Percentiles rank a stretch among this genome's conserved stretches.
phyloP scores from a whole-genome alignment of 2,888 invertebrate species.

The Lasioglossum villosulum region DNA sequence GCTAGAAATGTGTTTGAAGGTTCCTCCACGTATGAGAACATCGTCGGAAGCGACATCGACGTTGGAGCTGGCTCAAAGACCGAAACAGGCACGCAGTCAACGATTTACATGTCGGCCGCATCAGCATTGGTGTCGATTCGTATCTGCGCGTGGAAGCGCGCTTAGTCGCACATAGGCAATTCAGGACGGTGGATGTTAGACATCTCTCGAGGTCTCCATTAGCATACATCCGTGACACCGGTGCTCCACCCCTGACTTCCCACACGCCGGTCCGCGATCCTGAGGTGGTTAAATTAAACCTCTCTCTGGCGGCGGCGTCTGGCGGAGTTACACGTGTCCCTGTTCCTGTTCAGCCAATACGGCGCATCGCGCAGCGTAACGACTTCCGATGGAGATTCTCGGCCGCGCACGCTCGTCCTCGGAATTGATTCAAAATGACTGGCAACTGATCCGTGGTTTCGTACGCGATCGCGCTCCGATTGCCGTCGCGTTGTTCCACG shows the following conservation, averaged over 20 bases:
- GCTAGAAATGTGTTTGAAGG: neutral
- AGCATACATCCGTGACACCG: slow-evolving; percentile 81
- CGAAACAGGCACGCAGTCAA: neutral
- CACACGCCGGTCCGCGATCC: slow-evolving; percentile 65
- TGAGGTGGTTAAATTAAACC: slow-evolving; percentile 76
- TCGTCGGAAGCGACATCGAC: neutral
- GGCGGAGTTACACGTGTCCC: slow-evolving; percentile 55
- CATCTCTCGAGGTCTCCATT: slow-evolving; percentile 81
- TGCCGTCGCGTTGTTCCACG: neutral
- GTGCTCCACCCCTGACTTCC: slow-evolving; percentile 76
- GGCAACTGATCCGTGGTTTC: slow-evolving; percentile 39
- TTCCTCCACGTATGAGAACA: neutral
- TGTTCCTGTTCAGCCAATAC: slow-evolving; percentile 20
- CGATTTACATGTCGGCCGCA: neutral
- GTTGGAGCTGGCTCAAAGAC: neutral
- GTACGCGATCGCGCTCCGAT: slow-evolving; percentile 17
- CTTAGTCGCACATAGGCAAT: slow-evolving; percentile 72
- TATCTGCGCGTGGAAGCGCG: slow-evolving; percentile 34
- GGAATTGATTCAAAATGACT: slow-evolving; percentile 43
- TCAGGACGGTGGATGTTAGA: slow-evolving; percentile 78
- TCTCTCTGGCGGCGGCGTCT: slow-evolving; percentile 56
- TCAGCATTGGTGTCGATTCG: slow-evolving; percentile 7
- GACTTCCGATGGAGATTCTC: slow-evolving; percentile 45
- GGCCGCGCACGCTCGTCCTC: slow-evolving; percentile 14
- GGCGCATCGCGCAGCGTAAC: slow-evolving; percentile 5